phyloP scores from a whole-genome alignment of 2,797 vertebrate genomes.

The Trichosurus vulpecula region DNA sequence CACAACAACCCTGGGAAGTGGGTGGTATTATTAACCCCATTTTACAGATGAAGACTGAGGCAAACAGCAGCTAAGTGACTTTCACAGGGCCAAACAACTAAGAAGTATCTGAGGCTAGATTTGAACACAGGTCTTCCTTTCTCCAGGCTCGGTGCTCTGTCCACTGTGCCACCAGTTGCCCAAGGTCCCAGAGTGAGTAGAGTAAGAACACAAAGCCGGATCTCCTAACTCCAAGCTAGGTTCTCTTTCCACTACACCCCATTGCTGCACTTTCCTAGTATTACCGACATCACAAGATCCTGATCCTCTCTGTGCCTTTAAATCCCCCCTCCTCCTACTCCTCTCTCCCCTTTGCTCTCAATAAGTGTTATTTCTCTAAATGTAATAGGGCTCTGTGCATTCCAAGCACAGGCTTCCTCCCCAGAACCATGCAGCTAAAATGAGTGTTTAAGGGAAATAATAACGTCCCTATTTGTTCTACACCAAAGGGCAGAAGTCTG shows the following conservation, averaged over 20 bases:
- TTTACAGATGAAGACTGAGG: background rate
- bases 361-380: slow-evolving; percentile 39
- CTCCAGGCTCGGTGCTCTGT: background rate
- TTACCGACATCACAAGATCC: background rate
- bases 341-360: background rate
- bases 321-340: background rate
- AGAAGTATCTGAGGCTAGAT: background rate
- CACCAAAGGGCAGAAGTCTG: background rate
- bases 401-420: slow-evolving; percentile 20
- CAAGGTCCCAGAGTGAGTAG: background rate
- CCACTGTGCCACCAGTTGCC: background rate
- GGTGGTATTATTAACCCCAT: background rate
- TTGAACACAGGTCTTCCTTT: background rate
- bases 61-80: background rate
- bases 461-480: slow-evolving; percentile 12
- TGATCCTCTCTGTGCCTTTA: background rate
- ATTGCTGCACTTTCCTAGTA: background rate
- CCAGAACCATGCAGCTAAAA: slow-evolving; percentile 44
- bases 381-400: slow-evolving; percentile 21
- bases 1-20: background rate
- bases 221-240: background rate
- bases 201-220: background rate
- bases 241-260: background rate
- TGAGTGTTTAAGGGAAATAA: slow-evolving; percentile 49
- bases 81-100: background rate